phyloP scores from a whole-genome alignment of 2,888 invertebrate species.

The Phyto melanocephala region DNA sequence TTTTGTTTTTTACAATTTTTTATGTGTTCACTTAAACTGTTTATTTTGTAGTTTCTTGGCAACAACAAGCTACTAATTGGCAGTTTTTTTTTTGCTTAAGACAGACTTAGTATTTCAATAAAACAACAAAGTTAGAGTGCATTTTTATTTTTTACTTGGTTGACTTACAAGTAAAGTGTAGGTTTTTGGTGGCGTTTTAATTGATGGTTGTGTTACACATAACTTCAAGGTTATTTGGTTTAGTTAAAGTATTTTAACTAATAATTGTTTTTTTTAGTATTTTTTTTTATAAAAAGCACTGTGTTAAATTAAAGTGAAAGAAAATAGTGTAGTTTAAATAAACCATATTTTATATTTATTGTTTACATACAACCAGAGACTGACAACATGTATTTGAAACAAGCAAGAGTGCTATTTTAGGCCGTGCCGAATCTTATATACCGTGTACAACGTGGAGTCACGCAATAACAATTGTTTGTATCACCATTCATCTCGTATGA shows the following conservation, averaged over 20 bases:
- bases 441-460: no score
- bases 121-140: conserved; percentile 12
- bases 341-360: background rate
- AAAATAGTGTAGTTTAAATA: background rate
- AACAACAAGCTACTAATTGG: conserved; percentile 55
- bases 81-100: conserved; percentile 14
- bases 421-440: no score
- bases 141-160: conserved; percentile 9
- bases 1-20: conserved; percentile 17
- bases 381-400: no score
- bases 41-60: conserved; percentile 32
- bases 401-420: no score
- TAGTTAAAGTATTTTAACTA: conserved; percentile 20
- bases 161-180: conserved; percentile 49
- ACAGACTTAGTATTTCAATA: background rate
- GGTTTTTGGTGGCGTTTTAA: conserved; percentile 63
- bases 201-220: conserved; percentile 55
- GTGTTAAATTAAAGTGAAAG: conserved; percentile 2
- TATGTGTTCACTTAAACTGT: conserved; percentile 4
- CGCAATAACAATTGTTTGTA: no score
- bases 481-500: no score
- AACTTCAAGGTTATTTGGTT: conserved; percentile 58
- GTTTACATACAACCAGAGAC: no score
- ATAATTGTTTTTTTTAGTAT: background rate
- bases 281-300: background rate